Percentiles rank a stretch among this genome's conserved stretches.
These are phyloP conservation scores for Zingel zingel DNA, from an alignment of 2,113 vertebrate genomes.

Conservation along the genomic window DNA sequence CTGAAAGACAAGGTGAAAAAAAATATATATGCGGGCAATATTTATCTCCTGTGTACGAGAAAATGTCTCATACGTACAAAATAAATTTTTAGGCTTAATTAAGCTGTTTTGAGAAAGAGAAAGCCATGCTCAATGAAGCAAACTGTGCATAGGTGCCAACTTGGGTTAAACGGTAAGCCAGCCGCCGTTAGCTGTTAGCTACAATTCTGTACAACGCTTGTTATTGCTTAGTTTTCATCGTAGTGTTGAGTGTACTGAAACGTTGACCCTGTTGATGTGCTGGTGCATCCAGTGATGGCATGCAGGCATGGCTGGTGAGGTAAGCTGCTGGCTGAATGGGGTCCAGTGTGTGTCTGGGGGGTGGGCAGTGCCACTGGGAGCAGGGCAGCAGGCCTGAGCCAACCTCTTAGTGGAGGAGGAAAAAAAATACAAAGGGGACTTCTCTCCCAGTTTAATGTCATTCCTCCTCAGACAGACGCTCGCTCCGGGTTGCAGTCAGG, in stretches of 20 bases:
- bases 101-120: no score
- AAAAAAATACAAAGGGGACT: constrained; percentile 48
- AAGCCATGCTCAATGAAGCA: no score
- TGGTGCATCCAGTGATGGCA: constrained; percentile 12
- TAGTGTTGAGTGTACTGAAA: neutral
- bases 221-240: neutral
- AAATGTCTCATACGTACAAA: no score
- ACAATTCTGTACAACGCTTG: neutral
- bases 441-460: constrained; percentile 53
- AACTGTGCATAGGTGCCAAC: no score
- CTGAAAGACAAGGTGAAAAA: no score
- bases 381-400: constrained; percentile 46
- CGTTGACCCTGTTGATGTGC: constrained; percentile 2
- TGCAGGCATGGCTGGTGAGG: constrained; percentile 57
- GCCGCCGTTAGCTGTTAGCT: no score
- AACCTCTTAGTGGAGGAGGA: constrained; percentile 35
- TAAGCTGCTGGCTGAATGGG: constrained; percentile 75
- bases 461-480: constrained; percentile 45
- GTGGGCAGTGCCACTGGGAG: constrained; percentile 73
- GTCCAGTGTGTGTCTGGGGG: constrained; percentile 62
- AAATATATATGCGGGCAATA: no score
- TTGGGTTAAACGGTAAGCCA: no score
- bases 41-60: no score
- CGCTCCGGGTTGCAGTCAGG: neutral
- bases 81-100: no score